Percentiles rank a stretch among this genome's conserved stretches.
phyloP scores from a whole-genome alignment of 2,113 vertebrate species.

The Cyrtonyx montezumae region DNA sequence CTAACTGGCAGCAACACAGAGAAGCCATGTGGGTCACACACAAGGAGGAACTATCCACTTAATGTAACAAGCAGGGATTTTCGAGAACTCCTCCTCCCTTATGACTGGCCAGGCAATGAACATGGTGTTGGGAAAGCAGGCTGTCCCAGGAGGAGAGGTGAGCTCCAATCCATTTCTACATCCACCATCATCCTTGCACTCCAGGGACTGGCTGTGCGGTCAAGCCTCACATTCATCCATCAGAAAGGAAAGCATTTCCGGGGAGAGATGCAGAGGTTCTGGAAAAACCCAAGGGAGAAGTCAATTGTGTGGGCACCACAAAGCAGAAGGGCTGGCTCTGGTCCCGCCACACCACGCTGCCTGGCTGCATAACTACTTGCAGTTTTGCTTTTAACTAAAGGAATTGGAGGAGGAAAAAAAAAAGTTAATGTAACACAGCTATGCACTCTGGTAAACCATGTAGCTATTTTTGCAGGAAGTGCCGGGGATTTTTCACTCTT shows the following conservation, averaged over 20 bases:
- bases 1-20: background rate
- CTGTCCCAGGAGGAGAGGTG: background rate
- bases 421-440: background rate
- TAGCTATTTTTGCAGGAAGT: background rate
- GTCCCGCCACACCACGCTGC: accelerated
- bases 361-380: background rate
- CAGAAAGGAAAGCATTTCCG: accelerated
- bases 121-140: background rate
- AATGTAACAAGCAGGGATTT: background rate
- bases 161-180: background rate
- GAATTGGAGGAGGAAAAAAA: background rate
- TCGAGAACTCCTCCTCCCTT: background rate
- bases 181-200: accelerated
- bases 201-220: background rate
- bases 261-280: background rate
- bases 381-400: accelerated
- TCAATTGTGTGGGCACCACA: background rate
- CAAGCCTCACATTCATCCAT: accelerated
- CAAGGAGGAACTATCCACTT: background rate
- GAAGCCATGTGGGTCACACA: accelerated
- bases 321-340: background rate
- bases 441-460: accelerated
- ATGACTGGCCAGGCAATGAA: background rate
- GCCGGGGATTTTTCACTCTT: background rate
- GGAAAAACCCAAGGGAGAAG: background rate